Percentiles rank a stretch among this genome's conserved stretches.
Conservation (phyloP, 1,140 invertebrate genomes). For the Campodea augens region DNA sequence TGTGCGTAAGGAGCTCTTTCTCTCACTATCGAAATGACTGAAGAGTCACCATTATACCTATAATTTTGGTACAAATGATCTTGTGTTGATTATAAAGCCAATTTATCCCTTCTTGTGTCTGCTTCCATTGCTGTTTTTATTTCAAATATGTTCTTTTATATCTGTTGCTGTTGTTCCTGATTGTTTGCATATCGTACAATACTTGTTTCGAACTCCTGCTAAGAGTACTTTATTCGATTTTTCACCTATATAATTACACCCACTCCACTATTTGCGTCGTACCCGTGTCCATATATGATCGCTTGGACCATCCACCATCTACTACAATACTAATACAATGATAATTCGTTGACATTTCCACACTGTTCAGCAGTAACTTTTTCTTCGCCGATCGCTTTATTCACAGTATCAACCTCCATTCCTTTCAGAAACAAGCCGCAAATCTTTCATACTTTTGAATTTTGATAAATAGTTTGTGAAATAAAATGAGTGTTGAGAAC, state of each 20-base stretch:
- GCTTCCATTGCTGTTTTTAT: conserved; percentile 8
- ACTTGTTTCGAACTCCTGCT: conserved; percentile 3
- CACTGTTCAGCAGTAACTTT: neutral
- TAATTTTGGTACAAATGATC: neutral
- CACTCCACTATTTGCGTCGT: conserved; percentile 5
- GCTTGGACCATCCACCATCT: conserved; percentile 8
- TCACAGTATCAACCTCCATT: neutral
- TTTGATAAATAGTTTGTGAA: neutral
- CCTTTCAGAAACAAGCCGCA: neutral
- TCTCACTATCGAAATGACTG: neutral
- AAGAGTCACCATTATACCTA: conserved; percentile 7
- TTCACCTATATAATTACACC: conserved; percentile 8
- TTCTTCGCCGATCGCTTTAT: neutral
- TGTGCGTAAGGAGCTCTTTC: too few relatives aligned
- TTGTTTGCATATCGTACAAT: conserved; percentile 4
- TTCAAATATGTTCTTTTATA: conserved; percentile 2
- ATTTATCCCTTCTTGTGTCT: conserved; percentile 5
- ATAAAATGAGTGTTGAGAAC: neutral
- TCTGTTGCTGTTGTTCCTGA: neutral
- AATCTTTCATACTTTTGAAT: neutral
- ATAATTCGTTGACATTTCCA: neutral
- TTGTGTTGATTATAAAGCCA: neutral
- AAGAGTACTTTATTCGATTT: conserved; percentile 7
- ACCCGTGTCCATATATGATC: conserved; percentile 9
- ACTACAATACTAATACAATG: conserved; percentile 4